These are phyloP conservation scores for Rhamphomyia laevipes DNA, from an alignment of 2,888 invertebrate genomes.

Conservation along the genomic window DNA sequence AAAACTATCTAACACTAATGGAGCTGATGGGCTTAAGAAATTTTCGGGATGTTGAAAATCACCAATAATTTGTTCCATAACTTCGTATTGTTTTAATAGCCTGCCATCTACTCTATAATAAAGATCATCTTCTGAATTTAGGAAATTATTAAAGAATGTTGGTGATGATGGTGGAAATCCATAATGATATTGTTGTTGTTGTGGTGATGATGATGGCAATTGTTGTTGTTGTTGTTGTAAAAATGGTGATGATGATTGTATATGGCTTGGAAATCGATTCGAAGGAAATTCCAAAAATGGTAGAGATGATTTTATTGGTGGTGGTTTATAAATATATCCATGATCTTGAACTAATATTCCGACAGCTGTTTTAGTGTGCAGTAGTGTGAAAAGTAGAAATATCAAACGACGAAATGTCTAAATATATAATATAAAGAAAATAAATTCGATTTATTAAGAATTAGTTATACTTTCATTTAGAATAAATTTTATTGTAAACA, in stretches of 20 bases:
- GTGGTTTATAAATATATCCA: not conserved
- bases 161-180: not conserved
- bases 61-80: slow-evolving; percentile 33
- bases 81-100: slow-evolving; percentile 35
- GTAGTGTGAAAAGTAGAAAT: not conserved
- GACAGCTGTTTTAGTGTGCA: not conserved
- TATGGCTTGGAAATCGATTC: not conserved
- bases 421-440: not conserved
- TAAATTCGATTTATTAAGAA: too few species aligned
- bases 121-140: not conserved
- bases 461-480: too few species aligned
- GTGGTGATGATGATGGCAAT: not conserved
- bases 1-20: slow-evolving; percentile 21
- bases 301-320: not conserved
- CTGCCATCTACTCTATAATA: slow-evolving; percentile 25
- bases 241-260: not conserved
- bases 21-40: slow-evolving; percentile 19
- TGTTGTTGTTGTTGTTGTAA: not conserved
- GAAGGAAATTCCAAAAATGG: not conserved
- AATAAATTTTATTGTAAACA: too few species aligned
- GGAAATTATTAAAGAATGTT: not conserved
- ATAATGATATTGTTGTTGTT: not conserved
- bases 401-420: not conserved
- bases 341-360: not conserved
- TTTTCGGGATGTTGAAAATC: slow-evolving; percentile 28